A percentile compares a stretch with the other conserved stretches of the same genome.
Evolutionary conservation across 2,113 vertebrate genomes (phyloP).

Genomic region (Marmota flaviventris): DNA sequence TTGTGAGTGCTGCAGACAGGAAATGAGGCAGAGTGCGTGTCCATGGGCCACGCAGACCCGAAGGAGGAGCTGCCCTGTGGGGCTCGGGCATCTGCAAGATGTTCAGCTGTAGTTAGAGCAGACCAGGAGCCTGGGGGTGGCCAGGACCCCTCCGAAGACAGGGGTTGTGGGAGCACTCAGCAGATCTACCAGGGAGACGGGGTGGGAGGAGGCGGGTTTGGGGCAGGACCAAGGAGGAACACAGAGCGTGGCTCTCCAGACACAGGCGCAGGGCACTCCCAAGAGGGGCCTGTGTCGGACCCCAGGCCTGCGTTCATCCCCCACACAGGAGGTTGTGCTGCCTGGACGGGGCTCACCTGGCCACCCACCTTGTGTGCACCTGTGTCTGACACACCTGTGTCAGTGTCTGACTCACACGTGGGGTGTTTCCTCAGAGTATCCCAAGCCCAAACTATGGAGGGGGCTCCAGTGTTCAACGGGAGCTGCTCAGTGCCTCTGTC

Average conservation of each 20-base stretch:
- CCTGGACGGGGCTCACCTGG: background rate
- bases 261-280: too few relatives aligned
- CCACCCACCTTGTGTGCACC: too few relatives aligned
- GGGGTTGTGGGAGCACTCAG: too few relatives aligned
- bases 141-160: accelerated
- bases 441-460: background rate
- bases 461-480: background rate
- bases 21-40: accelerated
- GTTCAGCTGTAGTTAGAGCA: background rate
- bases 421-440: background rate
- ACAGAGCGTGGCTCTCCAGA: too few relatives aligned
- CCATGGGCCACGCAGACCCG: accelerated
- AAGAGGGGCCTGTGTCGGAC: background rate
- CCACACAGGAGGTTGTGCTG: too few relatives aligned
- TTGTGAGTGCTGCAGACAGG: accelerated
- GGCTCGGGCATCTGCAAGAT: accelerated
- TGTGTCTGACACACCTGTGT: accelerated
- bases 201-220: too few relatives aligned
- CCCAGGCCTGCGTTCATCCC: too few relatives aligned
- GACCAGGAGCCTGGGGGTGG: background rate
- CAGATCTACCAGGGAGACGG: background rate
- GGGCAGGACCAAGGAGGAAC: background rate
- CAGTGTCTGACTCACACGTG: accelerated
- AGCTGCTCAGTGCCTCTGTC: too few relatives aligned
- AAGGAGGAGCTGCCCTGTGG: accelerated